Evolutionary conservation across 23 tunicate genomes (phyloP).

Genomic region (Botrylloides violaceus): DNA sequence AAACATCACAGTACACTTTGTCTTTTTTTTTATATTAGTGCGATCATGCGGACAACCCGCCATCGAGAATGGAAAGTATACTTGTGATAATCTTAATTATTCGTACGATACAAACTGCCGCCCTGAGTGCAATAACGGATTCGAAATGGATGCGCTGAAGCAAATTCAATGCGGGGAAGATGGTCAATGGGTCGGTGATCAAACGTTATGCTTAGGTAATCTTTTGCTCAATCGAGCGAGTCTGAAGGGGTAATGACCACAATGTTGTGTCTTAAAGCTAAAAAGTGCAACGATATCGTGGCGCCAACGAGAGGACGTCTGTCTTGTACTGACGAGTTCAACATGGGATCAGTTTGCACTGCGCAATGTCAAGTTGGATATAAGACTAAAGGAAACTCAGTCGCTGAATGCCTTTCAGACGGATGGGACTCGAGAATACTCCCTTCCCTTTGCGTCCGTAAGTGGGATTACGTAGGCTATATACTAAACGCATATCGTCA

Average conservation of each 20-base stretch:
- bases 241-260: too few species aligned
- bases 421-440: neutral
- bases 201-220: conserved; percentile 1
- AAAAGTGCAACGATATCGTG: neutral
- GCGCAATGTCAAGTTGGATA: conserved; percentile 9
- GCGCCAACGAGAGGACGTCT: neutral
- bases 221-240: too few species aligned
- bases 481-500: too few species aligned
- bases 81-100: neutral
- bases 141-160: neutral
- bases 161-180: neutral
- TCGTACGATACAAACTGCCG: neutral
- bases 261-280: neutral
- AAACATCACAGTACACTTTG: too few species aligned
- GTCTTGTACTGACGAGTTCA: neutral
- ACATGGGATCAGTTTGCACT: neutral
- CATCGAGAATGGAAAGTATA: neutral
- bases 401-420: neutral
- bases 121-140: neutral
- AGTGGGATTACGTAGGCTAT: too few species aligned
- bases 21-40: too few species aligned
- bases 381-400: neutral
- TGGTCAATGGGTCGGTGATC: neutral
- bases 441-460: neutral
- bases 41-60: neutral